Conservation (phyloP, 2,888 invertebrate species). For the Eristalis intricaria region DNA sequence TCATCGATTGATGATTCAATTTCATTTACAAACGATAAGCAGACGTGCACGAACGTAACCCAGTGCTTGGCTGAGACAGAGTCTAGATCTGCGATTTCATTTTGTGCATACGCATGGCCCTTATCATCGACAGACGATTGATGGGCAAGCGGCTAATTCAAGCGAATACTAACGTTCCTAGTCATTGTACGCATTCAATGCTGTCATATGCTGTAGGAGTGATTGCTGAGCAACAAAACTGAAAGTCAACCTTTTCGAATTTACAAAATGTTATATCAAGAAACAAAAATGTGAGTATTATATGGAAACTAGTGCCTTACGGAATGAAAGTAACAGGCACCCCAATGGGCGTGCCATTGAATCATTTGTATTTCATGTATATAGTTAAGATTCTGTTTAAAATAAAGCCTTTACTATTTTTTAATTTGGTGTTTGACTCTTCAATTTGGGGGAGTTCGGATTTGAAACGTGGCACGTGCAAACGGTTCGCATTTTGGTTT, state of each 20-base stretch:
- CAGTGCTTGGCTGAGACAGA: background rate
- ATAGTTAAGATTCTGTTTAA: constrained; percentile 56
- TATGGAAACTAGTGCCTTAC: background rate
- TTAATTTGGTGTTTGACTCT: constrained; percentile 5
- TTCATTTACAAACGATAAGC: background rate
- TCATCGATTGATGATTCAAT: background rate
- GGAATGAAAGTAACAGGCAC: background rate
- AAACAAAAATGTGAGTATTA: background rate
- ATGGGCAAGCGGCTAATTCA: too few relatives aligned
- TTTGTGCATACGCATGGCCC: background rate
- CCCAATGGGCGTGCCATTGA: constrained; percentile 39
- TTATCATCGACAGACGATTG: background rate
- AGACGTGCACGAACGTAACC: background rate
- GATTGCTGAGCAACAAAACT: background rate
- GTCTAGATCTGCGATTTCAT: too few relatives aligned
- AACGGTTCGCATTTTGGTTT: too few relatives aligned
- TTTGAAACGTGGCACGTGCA: too few relatives aligned
- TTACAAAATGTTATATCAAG: background rate
- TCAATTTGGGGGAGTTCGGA: too few relatives aligned
- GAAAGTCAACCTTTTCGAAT: background rate
- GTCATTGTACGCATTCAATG: background rate
- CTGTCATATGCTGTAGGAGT: background rate
- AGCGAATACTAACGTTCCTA: background rate
- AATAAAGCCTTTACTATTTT: constrained; percentile 56
- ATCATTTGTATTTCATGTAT: constrained; percentile 63